Evolutionary conservation across 2,888 invertebrate species (phyloP).

Genomic region (Drosophila greeni): DNA sequence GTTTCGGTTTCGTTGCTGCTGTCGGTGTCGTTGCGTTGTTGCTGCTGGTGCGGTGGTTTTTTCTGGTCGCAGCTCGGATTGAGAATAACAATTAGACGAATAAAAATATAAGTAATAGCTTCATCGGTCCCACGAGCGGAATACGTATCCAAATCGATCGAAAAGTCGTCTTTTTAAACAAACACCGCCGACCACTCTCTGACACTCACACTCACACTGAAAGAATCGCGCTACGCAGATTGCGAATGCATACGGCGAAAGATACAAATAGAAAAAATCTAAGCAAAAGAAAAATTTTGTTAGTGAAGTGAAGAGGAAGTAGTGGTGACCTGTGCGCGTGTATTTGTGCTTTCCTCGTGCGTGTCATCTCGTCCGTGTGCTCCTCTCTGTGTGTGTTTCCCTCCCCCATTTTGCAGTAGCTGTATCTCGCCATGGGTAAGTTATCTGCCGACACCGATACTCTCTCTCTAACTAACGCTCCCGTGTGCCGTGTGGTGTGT

Average conservation of each 20-base stretch:
- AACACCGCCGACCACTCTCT: constrained; percentile 34
- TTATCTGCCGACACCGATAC: constrained; percentile 61
- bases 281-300: constrained; percentile 61
- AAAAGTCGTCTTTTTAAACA: constrained; percentile 28
- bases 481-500: constrained; percentile 5
- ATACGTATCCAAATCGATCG: constrained; percentile 31
- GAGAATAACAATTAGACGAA: constrained; percentile 39
- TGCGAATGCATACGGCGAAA: constrained; percentile 68
- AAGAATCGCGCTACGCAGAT: constrained; percentile 55
- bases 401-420: constrained; percentile 70
- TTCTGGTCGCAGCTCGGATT: constrained; percentile 54
- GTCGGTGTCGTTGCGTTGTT: constrained; percentile 67
- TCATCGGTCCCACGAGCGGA: constrained; percentile 50
- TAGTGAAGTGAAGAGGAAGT: constrained; percentile 67
- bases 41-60: constrained; percentile 60
- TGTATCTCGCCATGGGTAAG: constrained; percentile 71
- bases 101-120: constrained; percentile 9
- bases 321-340: constrained; percentile 69
- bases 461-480: constrained; percentile 36
- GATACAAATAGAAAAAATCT: constrained; percentile 68
- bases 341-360: constrained; percentile 54
- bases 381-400: constrained; percentile 50
- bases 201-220: constrained; percentile 17
- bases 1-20: constrained; percentile 38
- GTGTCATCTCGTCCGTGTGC: constrained; percentile 37